These are phyloP conservation scores for Bubo bubo DNA, from an alignment of 2,113 vertebrate species.

Conservation along the genomic window DNA sequence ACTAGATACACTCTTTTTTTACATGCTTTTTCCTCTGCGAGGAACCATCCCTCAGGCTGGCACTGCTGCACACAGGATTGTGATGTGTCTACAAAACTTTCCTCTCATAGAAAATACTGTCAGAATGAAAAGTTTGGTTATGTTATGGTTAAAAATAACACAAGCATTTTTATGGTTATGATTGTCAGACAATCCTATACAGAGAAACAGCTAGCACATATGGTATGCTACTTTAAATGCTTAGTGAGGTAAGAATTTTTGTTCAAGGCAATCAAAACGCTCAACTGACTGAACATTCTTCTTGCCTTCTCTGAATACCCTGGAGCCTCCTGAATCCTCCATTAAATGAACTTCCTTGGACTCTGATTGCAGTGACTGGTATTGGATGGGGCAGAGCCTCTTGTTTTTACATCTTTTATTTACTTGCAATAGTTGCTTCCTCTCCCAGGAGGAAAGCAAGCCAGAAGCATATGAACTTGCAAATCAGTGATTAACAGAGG, in stretches of 20 bases:
- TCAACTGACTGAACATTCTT: not conserved
- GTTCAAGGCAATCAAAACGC: not conserved
- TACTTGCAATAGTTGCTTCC: not conserved
- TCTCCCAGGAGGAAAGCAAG: slow-evolving; percentile 9
- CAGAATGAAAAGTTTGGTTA: not conserved
- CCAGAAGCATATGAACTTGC: slow-evolving; percentile 30
- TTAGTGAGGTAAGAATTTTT: not conserved
- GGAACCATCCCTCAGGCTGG: not conserved
- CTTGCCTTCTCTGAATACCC: not conserved
- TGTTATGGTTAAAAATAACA: not conserved
- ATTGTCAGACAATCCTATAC: not conserved
- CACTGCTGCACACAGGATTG: not conserved
- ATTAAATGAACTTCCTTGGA: not conserved
- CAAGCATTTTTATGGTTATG: not conserved
- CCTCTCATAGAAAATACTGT: not conserved
- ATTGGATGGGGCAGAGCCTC: slow-evolving; percentile 12
- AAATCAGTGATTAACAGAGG: slow-evolving; percentile 10
- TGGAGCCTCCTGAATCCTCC: not conserved
- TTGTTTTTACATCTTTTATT: slow-evolving; percentile 21
- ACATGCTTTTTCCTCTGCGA: not conserved
- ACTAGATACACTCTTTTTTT: not conserved
- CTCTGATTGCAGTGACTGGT: not conserved
- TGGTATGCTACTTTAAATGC: not conserved
- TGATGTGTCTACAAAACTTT: not conserved
- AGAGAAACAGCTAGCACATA: not conserved